These are phyloP conservation scores for Apodemia hepburni DNA, from an alignment of 2,888 invertebrate genomes.

Conservation along the genomic window DNA sequence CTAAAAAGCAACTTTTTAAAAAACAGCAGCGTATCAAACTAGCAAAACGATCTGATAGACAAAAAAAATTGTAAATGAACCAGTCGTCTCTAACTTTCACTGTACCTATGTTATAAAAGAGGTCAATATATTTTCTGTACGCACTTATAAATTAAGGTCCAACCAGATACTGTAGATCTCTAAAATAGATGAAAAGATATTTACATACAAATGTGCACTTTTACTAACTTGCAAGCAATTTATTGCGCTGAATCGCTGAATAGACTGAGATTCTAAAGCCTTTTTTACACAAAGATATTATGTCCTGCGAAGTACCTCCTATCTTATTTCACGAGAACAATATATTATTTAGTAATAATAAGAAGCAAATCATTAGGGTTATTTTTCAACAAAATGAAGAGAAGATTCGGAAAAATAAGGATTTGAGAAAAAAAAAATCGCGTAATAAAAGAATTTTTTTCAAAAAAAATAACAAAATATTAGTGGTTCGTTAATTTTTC, in stretches of 20 bases:
- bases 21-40: too few species aligned
- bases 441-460: too few species aligned
- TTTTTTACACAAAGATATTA: background rate
- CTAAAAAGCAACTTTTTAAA: too few species aligned
- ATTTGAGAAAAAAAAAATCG: too few species aligned
- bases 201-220: background rate
- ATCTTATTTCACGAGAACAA: background rate
- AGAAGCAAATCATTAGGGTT: background rate
- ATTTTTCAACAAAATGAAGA: too few species aligned
- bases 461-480: too few species aligned
- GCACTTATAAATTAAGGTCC: background rate
- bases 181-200: background rate
- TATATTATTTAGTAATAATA: background rate
- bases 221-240: slow-evolving; percentile 5
- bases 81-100: too few species aligned
- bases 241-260: background rate
- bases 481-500: too few species aligned
- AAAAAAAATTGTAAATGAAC: too few species aligned
- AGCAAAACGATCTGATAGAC: too few species aligned
- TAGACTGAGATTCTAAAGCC: background rate
- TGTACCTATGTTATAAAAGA: background rate
- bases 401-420: too few species aligned
- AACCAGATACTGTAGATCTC: background rate
- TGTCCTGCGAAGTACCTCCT: background rate
- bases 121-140: background rate